Evolutionary conservation across 1,140 invertebrate species (phyloP), one percentile per base, ranked within the genome.

Genomic region (Hycleus cichorii): DNA sequence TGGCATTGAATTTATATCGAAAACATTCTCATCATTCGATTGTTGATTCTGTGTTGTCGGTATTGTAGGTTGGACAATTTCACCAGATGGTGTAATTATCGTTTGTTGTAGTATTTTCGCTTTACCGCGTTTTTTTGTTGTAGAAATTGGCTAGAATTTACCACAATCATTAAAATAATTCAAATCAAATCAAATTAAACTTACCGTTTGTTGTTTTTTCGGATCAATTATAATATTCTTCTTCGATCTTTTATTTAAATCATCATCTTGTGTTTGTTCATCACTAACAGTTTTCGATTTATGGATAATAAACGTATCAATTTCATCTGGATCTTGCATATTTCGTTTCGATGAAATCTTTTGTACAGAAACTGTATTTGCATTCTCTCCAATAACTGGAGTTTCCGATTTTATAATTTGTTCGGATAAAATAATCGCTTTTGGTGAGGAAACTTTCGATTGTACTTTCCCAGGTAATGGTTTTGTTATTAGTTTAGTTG

Each of bases 1-100:
- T 1, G 86, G 86, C 81, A 87, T 87, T 12, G 83, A 85, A 70
- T 84, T 83, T 25, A 87, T 87, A 65, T 87, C 85, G 52, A 87
- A 80, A 18, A 84, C 76, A 63, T 80, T 75, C n/a, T 86, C 83
- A 47, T 80, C 78, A 1, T 58, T 64, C 73, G 76, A 18, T 47
- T 57, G 57, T 70, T 70, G 61, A 54, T 48, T 39, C 12, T 27
- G n/a, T 10, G 39, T 32, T 42, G 47, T 47, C 7, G 32, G 49
- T 24, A 72, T 32, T 66, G 63, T 2, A 61, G 74, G 61, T 75
- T 75, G 46, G 3, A 69, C 57, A 5, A 68, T 60, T 54, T 71
- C 62, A 12, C 69, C 69, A 45, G 64, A 65, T 7, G 71, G 63
- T 42, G 69, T 69, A 11, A 73, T 73, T 9, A 74, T 74, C 1